Base-by-base conservation (phyloP, 2,888 invertebrate genomes). In the Scotopteryx bipunctaria region DNA sequence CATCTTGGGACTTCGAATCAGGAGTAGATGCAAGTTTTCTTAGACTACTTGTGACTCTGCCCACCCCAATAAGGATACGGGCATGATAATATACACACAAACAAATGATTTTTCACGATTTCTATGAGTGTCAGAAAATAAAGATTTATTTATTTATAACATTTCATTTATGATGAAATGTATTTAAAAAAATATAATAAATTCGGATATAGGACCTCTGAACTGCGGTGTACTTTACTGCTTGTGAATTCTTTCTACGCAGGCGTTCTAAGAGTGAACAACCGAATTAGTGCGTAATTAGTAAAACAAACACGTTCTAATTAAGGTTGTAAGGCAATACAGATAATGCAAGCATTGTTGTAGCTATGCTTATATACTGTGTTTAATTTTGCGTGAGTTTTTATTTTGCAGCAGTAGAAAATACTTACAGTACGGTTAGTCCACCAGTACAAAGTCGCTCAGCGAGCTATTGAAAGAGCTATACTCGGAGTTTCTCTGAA, bases 281-380 rank as follows among this genome's bases (percentile, higher is more conserved):
- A 63, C 57, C 41, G 52, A 67, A 72, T 66, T 64, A 62, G 49
- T 43, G 49, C 53, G 47, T 66, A 73, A 73, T 70, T 69, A 55
- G 61, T 59, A 52, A 60, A 55, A 55, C 46, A 55, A 52, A 54
- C 58, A 55, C 61, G 60, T 61, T 63, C 64, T 78, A 76, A 76
- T 76, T 73, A 71, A 63, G 61, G 57, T 42, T 42, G 41, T 51
- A 48, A 48, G 44, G 44, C 44, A 44, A 44, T 17, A 21, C 33
- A 25, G 27, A 27, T 4, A 27, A 27, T 11, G 11, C 27, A 27
- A 27, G 27, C 27, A 32, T 14, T 46, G 8, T 32, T 41, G 31
- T 46, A 29, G 40, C n/a, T n/a, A n/a, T n/a, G n/a, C n/a, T n/a
- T 46, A 25, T 27, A 6, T 37, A 25, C 29, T 21, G 6, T 27